Base-by-base conservation (phyloP, 2,888 invertebrate species). In the Philereme transversata region DNA sequence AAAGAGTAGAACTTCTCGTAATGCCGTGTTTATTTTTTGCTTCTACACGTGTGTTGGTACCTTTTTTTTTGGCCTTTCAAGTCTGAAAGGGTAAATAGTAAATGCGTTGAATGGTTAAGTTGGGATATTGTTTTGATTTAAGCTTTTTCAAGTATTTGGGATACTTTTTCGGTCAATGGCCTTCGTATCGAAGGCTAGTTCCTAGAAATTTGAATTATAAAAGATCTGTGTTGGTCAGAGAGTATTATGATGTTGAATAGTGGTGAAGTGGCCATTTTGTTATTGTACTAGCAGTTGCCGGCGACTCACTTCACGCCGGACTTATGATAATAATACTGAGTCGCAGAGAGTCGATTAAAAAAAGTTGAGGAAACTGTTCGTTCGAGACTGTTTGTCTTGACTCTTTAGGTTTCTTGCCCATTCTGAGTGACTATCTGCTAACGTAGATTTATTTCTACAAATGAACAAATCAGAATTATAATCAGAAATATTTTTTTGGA, bases 11-110 rank as follows among this genome's bases (percentile, higher is more conserved):
- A 68, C 60, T 65, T 63, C 71, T 72, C 70, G 68, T 67, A 70
- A 63, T 55, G 52, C 61, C 56, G 56, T 71, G 72, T 76, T 79
- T 78, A 76, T 78, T 78, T 78, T 78, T 78, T 79, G 73, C 71
- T 68, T 63, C 67, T 73, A 75, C 78, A 79, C 75, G 78, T 79
- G 75, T 76, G 74, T 64, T 52, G 48, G 67, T 70, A 70, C 71
- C 70, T 75, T 72, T 71, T 65, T 70, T 77, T 75, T 71, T 77
- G 67, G 72, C 71, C 72, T 64, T 68, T 69, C 76, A 70, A 74
- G 76, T 76, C 70, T 71, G 74, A 78, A 77, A 77, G 79, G 79
- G 79, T 79, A 71, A 73, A 76, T 76, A 75, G 74, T 77, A 73
- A 68, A 65, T 68, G 70, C 74, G 69, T 74, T 73, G 77, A 74